Evolutionary conservation across 2,888 invertebrate genomes (phyloP), one percentile per base, ranked within the genome.

Genomic region (Eristalinus aeneus): DNA sequence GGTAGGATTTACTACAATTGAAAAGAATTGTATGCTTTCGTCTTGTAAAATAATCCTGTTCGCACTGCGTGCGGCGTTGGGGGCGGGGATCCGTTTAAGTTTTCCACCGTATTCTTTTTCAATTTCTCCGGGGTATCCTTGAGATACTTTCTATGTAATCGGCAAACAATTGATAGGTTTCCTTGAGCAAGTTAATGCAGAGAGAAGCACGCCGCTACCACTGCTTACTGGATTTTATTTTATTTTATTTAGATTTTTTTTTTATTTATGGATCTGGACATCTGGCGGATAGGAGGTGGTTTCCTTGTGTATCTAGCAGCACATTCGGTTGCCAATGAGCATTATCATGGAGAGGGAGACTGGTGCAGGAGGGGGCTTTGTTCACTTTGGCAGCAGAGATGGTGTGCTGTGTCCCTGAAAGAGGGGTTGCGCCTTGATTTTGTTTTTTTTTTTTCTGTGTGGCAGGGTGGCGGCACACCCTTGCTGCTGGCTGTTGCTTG

Each of bases 181-280:
- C 54, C 20, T 61, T 71, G 46, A 58, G 64, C 54, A 77, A 64
- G 69, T 39, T 65, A 79, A 73, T 73, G 65, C 69, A 64, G 69
- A 74, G 56, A 36, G n/a, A n/a, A n/a, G 64, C 69, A 58, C 53
- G 27, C 27, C 27, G 27, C 27, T 27, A 5, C 27, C 5, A 69
- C 60, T 78, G 36, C 31, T 36, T 34, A 78, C 68, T 39, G n/a
- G n/a, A n/a, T n/a, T n/a, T n/a, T n/a, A n/a, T 12, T 39, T 39
- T 39, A n/a, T 22, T 54, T 23, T 54, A 5, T 20, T 27, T 27
- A 27, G 27, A 27, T 27, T 22, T 20, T 20, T 22, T 75, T 61
- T 84, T 71, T 84, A 84, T 84, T 84, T 79, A 75, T 84, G 71
- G 79, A 79, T 54, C 65, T 60, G 84, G 84, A 84, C 75, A 79